Percentiles rank a stretch among this genome's conserved stretches.
Evolutionary conservation across 2,888 invertebrate genomes (phyloP).

Genomic region (Gisinianus flammeolus): DNA sequence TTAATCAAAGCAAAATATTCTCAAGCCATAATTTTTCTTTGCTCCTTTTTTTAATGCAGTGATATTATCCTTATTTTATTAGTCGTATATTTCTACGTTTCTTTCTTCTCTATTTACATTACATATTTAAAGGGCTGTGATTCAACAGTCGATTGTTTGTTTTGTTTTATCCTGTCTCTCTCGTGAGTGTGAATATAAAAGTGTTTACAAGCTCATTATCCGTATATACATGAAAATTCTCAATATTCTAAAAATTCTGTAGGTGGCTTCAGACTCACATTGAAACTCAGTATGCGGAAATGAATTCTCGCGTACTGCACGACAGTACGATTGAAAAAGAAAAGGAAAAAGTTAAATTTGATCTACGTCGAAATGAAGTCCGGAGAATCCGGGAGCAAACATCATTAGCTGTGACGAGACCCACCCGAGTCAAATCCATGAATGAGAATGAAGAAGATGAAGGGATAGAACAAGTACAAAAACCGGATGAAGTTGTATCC

Average conservation of each 20-base stretch:
- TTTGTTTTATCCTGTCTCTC: no score
- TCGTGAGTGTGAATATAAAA: no score
- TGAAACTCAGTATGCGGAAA: slow-evolving; percentile 69
- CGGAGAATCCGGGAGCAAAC: slow-evolving; percentile 12
- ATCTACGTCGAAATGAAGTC: slow-evolving; percentile 25
- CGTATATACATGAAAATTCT: no score
- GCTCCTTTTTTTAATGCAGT: no score
- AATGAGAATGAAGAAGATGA: slow-evolving; percentile 23
- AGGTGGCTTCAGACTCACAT: slow-evolving; percentile 74
- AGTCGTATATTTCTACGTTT: no score
- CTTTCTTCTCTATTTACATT: no score
- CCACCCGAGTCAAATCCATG: background rate
- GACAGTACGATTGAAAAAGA: slow-evolving; percentile 67
- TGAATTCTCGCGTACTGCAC: slow-evolving; percentile 70
- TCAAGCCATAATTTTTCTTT: no score
- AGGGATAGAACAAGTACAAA: slow-evolving; percentile 40
- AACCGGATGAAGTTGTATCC: slow-evolving; percentile 27
- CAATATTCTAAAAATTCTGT: no score
- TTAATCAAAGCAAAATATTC: no score
- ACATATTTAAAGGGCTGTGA: background rate
- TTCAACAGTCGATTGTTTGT: background rate
- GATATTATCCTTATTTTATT: no score
- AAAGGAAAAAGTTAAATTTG: slow-evolving; percentile 64
- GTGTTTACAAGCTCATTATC: no score
- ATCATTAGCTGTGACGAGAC: background rate